Evolutionary conservation across 2,888 invertebrate species (phyloP), one percentile per base, ranked within the genome.

Genomic region (Drosophila glabriapex): DNA sequence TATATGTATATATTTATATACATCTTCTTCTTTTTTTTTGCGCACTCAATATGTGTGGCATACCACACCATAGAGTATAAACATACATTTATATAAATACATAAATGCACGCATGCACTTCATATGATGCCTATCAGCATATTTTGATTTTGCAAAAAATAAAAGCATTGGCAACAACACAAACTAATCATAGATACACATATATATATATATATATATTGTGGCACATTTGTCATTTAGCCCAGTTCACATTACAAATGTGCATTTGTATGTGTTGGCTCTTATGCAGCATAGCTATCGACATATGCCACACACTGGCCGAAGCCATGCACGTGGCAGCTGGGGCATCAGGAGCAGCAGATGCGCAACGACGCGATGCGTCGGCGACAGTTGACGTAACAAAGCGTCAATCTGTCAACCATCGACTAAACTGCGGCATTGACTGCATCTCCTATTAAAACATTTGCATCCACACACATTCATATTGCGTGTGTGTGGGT

Each of bases 31-130:
- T 33, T 31, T 12, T 33, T 43, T 76, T 54, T 56, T 71, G 63
- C 54, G 41, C 69, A 56, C 69, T 73, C 73, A 66, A 78, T 78
- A 66, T 63, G 68, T 77, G 78, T 59, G 62, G 53, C 54, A 59
- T 58, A 53, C 64, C 59, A 56, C 64, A 64, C 16, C 33, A 35
- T 22, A 19, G 39, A 25, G 28, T 29, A 54, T n/a, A 54, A 31
- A 46, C 49, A 35, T 49, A 63, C 37, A 41, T 58, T 9, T n/a
- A 29, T 22, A 39, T 6, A 2, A 4, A 62, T 16, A 39, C 29
- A 29, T 22, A 50, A 19, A 12, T 25, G 19, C 46, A 64, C 25
- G 29, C 9, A 33, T 37, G n/a, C 9, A 59, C n/a, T 41, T n/a
- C 41, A 10, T 9, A n/a, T 22, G 22, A 60, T 12, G 43, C 4